These are phyloP conservation scores for Molorchus minor DNA, from an alignment of 2,888 invertebrate species.

Conservation along the genomic window DNA sequence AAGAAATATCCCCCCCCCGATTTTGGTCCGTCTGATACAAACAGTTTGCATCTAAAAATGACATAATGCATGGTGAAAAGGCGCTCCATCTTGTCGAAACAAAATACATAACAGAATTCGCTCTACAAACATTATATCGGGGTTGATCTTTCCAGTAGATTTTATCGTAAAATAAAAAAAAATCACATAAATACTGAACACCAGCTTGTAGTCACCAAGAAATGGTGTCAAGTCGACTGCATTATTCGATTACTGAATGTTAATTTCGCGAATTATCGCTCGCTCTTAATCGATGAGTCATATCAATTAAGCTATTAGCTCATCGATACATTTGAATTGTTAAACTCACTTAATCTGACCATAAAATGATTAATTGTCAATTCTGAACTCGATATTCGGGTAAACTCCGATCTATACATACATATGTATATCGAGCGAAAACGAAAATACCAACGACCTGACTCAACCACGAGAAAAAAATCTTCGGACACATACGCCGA, in stretches of 20 bases:
- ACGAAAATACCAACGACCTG: constrained; percentile 10
- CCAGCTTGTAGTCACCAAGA: too few relatives aligned
- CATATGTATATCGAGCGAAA: constrained; percentile 26
- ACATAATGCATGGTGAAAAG: too few relatives aligned
- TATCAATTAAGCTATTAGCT: constrained; percentile 56
- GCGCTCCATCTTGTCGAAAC: too few relatives aligned
- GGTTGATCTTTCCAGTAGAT: too few relatives aligned
- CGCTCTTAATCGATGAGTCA: constrained; percentile 52
- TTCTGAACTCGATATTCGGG: constrained; percentile 38
- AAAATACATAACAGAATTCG: too few relatives aligned
- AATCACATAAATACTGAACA: too few relatives aligned
- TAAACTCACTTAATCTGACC: constrained; percentile 50
- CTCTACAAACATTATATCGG: too few relatives aligned
- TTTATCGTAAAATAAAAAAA: too few relatives aligned
- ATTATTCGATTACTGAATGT: constrained; percentile 42
- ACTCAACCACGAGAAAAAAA: constrained; percentile 20
- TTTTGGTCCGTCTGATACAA: too few relatives aligned
- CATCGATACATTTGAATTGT: constrained; percentile 59
- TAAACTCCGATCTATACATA: constrained; percentile 26
- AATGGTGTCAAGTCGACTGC: constrained; percentile 36
- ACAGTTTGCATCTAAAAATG: too few relatives aligned
- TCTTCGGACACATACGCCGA: constrained; percentile 24
- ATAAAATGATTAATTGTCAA: constrained; percentile 46
- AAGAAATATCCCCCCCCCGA: too few relatives aligned
- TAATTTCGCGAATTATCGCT: constrained; percentile 48